A percentile compares a stretch with the other conserved stretches of the same genome.
Evolutionary conservation across 2,797 vertebrate species (phyloP).

Genomic region (Limosa lapponica): DNA sequence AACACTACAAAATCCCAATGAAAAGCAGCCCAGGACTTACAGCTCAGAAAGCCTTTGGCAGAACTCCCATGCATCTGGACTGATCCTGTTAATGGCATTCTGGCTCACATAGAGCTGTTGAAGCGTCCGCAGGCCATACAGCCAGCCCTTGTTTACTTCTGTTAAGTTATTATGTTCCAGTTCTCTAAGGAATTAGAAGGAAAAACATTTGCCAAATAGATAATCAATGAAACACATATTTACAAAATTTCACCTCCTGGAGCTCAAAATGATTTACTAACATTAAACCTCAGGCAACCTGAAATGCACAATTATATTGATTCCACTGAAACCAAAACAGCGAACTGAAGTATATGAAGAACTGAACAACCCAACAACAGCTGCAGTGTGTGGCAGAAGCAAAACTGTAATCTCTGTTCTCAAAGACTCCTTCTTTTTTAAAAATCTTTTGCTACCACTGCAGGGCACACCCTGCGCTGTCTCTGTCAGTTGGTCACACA

Average conservation of each 20-base stretch:
- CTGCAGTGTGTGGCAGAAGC: not conserved
- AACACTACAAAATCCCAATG: not conserved
- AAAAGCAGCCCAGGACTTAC: slow-evolving; percentile 82
- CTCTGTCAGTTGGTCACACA: not conserved
- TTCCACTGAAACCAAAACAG: not conserved
- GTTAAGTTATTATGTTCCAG: slow-evolving; percentile 97
- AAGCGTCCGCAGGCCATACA: slow-evolving; percentile 92
- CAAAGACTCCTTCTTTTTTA: not conserved
- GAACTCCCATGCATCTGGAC: slow-evolving; percentile 97
- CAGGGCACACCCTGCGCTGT: accelerated
- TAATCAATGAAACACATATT: not conserved
- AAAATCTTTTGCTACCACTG: not conserved
- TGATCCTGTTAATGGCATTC: slow-evolving; percentile 90
- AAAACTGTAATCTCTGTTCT: not conserved
- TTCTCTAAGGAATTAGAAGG: slow-evolving; percentile 82
- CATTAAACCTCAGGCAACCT: not conserved
- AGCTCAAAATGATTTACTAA: not conserved
- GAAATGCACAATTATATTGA: not conserved
- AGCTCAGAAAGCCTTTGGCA: slow-evolving; percentile 94
- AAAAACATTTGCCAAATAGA: slow-evolving; percentile 22
- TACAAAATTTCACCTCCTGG: not conserved
- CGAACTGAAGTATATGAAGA: not conserved
- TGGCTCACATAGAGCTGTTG: slow-evolving; percentile 90
- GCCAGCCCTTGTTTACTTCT: slow-evolving; percentile 96
- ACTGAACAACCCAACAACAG: not conserved